These are phyloP conservation scores for Gila orcuttii DNA, from an alignment of 2,113 vertebrate genomes.

Conservation along the genomic window DNA sequence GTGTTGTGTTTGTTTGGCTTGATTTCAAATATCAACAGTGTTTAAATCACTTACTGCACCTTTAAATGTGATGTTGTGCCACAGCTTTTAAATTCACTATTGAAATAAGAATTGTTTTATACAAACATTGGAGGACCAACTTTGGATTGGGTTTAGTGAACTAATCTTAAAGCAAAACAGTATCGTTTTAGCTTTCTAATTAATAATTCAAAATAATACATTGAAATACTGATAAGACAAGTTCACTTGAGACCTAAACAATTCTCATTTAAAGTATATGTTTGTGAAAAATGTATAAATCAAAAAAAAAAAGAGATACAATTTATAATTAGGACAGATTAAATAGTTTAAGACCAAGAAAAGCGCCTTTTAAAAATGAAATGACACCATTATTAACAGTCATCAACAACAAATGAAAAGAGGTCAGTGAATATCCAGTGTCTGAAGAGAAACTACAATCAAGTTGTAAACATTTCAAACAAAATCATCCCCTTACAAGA, in stretches of 20 bases:
- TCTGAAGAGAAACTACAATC: constrained; percentile 19
- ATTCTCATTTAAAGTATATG: background rate
- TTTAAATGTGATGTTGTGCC: background rate
- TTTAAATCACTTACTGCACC: background rate
- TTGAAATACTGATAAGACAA: background rate
- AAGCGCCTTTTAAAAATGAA: background rate
- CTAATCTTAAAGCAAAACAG: background rate
- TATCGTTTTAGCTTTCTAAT: background rate
- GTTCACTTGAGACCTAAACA: background rate
- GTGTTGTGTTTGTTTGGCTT: no score
- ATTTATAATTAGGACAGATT: background rate
- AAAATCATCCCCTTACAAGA: background rate
- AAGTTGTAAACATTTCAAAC: constrained; percentile 12
- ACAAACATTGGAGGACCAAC: background rate
- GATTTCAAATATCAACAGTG: no score
- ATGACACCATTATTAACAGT: constrained; percentile 41
- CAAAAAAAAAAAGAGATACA: background rate
- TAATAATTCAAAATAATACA: background rate
- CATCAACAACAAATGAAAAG: constrained; percentile 57
- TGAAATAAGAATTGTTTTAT: background rate
- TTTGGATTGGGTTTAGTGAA: background rate
- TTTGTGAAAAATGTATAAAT: background rate
- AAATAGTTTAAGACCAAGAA: background rate
- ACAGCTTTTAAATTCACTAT: background rate
- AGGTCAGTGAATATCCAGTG: constrained; percentile 18